A percentile compares a stretch with the other conserved stretches of the same genome.
Conservation (phyloP, 2,797 vertebrate species). For the Alca torda region DNA sequence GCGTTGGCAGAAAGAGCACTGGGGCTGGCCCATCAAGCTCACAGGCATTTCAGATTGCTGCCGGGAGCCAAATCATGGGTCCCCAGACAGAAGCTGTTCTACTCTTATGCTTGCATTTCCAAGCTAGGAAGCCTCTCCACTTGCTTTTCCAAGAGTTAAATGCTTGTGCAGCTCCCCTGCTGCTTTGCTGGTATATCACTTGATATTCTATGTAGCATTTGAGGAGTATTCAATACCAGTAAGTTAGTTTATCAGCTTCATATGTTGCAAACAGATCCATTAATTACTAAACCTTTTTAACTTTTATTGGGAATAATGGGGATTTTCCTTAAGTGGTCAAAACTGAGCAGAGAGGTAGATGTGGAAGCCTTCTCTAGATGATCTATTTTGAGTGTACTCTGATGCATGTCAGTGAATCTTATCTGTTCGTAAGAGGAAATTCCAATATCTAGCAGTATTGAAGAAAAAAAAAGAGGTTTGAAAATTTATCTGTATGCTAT, state of each 20-base stretch:
- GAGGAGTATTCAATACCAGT: neutral
- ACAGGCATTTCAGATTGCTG: neutral
- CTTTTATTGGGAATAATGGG: neutral
- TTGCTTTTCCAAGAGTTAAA: neutral
- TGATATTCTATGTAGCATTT: neutral
- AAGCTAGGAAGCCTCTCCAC: neutral
- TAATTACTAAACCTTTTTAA: neutral
- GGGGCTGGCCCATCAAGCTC: neutral
- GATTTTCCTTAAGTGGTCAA: neutral
- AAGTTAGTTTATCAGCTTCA: neutral
- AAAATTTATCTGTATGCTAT: neutral
- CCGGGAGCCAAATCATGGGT: neutral
- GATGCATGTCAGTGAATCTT: neutral
- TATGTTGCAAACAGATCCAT: neutral
- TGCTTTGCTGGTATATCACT: neutral
- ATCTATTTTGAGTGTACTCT: neutral
- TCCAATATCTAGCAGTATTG: neutral
- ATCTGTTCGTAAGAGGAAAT: neutral
- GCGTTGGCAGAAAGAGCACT: neutral
- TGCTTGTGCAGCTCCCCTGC: accelerated
- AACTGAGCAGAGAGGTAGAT: neutral
- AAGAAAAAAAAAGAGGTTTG: neutral
- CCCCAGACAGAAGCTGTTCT: neutral
- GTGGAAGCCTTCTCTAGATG: neutral
- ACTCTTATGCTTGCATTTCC: neutral